Evolutionary conservation across 2,797 vertebrate species (phyloP), one percentile per base, ranked within the genome.

Genomic region (Eospalax fontanierii): DNA sequence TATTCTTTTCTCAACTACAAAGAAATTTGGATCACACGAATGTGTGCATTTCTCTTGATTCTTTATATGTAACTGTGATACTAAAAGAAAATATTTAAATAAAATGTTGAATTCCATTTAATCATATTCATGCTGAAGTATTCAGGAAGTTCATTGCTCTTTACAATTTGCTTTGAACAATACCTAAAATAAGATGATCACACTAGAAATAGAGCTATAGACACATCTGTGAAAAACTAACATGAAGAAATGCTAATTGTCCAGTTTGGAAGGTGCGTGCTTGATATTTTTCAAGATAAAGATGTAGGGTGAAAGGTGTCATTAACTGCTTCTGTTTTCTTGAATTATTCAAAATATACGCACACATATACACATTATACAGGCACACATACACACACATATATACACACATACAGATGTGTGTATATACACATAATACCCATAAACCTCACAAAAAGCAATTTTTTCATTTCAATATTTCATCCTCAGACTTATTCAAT

Each of bases 131-230:
- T 63, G 50, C 26, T 50, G 19, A 71, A 79, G 10, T 80, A 30
- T 66, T 54, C 28, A 91, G 63, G 50, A 92, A 81, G 19, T 73
- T 9, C 54, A 24, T 46, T 87, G 15, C 6, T 81, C 16, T 46
- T n/a, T 94, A 38, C n/a, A 94, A 66, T 80, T 92, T 76, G 63
- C n/a, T 95, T 91, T 84, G 61, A 89, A 84, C 83, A n/a, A 30
- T 35, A 86, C n/a, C 14, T 65, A 59, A 79, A 96, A n/a, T 57
- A 6, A 35, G 22, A 88, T 30, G 12, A 79, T 83, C 54, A 65
- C 63, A 78, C 43, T 73, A 50, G 10, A 89, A 24, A 50, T 22
- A 86, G 66, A 89, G 5, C 22, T 24, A 83, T 10, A n/a, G 28
- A 40, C 28, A 78, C 26, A 28, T 50, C 35, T 26, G 21, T 74